phyloP scores from a whole-genome alignment of 2,113 vertebrate genomes.

The Caracal caracal region DNA sequence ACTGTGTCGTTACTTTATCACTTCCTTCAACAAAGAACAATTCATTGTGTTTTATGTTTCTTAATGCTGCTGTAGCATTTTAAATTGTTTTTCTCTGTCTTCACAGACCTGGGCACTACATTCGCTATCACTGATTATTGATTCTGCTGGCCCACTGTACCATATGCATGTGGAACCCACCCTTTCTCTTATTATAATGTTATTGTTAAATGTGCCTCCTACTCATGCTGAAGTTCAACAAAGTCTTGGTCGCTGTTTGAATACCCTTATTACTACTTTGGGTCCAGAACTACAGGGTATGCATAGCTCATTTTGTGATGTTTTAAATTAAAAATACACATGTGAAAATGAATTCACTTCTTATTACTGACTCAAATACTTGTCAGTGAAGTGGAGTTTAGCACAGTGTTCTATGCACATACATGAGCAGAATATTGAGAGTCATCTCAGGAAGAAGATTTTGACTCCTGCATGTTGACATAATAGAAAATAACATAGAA shows the following conservation, averaged over 20 bases:
- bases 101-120: constrained; percentile 93
- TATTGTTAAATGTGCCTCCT: constrained; percentile 91
- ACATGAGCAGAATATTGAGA: background rate
- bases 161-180: constrained; percentile 90
- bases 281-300: constrained; percentile 92
- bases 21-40: constrained; percentile 21
- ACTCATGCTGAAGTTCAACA: constrained; percentile 93
- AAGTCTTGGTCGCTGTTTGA: constrained; percentile 91
- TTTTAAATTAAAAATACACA: constrained; percentile 20
- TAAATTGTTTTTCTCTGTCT: constrained; percentile 33
- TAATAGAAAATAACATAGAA: background rate
- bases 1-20: background rate
- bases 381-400: background rate
- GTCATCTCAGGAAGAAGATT: constrained; percentile 13
- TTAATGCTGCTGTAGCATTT: background rate
- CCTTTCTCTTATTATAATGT: constrained; percentile 90
- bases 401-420: background rate
- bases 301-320: background rate
- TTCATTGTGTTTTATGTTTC: constrained; percentile 15
- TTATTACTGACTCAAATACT: constrained; percentile 4
- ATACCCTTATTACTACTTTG: constrained; percentile 87
- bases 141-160: constrained; percentile 91
- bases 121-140: constrained; percentile 91
- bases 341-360: constrained; percentile 14
- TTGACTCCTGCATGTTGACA: background rate